A percentile compares a stretch with the other conserved stretches of the same genome.
phyloP scores from a whole-genome alignment of 2,113 vertebrate species.

The Macrotis lagotis region DNA sequence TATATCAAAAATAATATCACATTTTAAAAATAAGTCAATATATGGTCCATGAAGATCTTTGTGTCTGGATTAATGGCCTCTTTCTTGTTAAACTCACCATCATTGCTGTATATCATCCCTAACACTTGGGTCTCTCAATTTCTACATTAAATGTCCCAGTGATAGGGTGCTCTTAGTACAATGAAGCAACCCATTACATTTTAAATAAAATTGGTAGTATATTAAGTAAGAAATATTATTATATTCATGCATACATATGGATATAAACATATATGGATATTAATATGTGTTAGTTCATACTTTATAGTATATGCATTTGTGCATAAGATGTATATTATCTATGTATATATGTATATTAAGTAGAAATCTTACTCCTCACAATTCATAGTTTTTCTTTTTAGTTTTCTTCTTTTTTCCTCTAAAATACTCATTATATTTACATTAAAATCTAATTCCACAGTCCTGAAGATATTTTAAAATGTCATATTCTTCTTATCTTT shows the following conservation, averaged over 20 bases:
- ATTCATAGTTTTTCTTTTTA: neutral
- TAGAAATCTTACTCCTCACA: neutral
- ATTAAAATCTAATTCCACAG: neutral
- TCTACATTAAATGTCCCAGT: neutral
- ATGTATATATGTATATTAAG: too few relatives aligned
- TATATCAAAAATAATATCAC: too few relatives aligned
- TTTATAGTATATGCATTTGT: too few relatives aligned
- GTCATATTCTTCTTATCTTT: neutral
- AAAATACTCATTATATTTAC: neutral
- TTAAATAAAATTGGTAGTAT: neutral
- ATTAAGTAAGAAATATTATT: neutral
- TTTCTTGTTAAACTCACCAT: neutral
- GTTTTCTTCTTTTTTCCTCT: too few relatives aligned
- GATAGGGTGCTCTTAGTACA: neutral
- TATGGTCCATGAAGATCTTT: neutral
- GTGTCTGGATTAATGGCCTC: neutral
- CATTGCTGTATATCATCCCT: neutral
- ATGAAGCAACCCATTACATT: neutral
- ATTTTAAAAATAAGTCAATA: too few relatives aligned
- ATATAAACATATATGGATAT: too few relatives aligned
- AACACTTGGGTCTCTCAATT: neutral
- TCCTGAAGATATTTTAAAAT: neutral
- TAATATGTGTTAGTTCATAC: too few relatives aligned
- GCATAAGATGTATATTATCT: too few relatives aligned
- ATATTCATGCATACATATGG: too few relatives aligned